Evolutionary conservation across 2,888 invertebrate genomes (phyloP).

Genomic region (Chrysomela aeneicollis): DNA sequence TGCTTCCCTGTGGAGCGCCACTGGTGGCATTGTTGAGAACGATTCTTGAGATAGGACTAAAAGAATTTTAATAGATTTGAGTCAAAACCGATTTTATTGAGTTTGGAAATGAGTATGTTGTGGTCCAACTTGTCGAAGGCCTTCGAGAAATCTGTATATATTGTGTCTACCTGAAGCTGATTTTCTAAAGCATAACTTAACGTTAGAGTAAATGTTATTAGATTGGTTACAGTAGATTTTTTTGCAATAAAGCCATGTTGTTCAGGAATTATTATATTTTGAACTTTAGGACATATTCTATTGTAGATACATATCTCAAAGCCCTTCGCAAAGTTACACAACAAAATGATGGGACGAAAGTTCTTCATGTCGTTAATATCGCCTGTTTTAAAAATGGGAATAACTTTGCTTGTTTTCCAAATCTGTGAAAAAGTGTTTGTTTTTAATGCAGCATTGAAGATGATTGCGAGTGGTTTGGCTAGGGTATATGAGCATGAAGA

Average conservation of each 20-base stretch:
- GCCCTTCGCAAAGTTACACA: conserved; percentile 11
- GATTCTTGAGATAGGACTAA: conserved; percentile 7
- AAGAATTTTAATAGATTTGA: conserved; percentile 2
- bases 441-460: too few species aligned
- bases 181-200: conserved; percentile 8
- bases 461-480: conserved; percentile 4
- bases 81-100: too few species aligned
- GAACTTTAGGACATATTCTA: conserved; percentile 13
- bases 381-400: neutral
- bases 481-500: too few species aligned
- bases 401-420: conserved; percentile 11
- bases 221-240: conserved; percentile 8
- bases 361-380: conserved; percentile 1
- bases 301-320: too few species aligned
- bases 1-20: too few species aligned
- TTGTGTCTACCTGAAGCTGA: conserved; percentile 3
- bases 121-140: conserved; percentile 1
- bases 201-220: neutral
- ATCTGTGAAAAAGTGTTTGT: neutral
- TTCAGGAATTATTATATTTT: conserved; percentile 13
- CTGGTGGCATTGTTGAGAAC: neutral
- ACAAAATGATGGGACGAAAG: conserved; percentile 4
- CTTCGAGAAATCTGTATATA: conserved; percentile 1
- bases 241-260: conserved; percentile 4
- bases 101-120: conserved; percentile 4